Evolutionary conservation across 2,888 invertebrate species (phyloP).

Genomic region (Melinaea marsaeus): DNA sequence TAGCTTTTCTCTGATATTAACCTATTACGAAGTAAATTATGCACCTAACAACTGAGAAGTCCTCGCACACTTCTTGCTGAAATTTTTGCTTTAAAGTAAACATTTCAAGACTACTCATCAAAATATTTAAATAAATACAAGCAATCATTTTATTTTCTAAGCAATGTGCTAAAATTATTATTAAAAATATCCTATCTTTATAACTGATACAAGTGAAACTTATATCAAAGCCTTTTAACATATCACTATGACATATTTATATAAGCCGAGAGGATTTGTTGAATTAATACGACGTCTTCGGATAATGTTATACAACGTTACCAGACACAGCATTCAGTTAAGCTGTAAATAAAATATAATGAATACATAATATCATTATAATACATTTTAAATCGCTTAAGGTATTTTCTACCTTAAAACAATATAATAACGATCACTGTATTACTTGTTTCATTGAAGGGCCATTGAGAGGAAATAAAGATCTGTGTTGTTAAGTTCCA

Average conservation of each 20-base stretch:
- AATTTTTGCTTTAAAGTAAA: too few species aligned
- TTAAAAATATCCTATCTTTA: background rate
- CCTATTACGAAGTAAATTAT: too few species aligned
- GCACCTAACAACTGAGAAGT: too few species aligned
- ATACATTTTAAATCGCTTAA: too few species aligned
- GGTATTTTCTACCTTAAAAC: too few species aligned
- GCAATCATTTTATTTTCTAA: background rate
- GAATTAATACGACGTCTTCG: background rate
- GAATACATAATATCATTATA: too few species aligned
- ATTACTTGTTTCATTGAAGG: slow-evolving; percentile 34
- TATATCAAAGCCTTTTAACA: slow-evolving; percentile 1
- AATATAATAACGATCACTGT: slow-evolving; percentile 9
- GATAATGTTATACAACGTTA: slow-evolving; percentile 1
- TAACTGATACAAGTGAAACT: background rate
- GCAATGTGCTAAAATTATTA: background rate
- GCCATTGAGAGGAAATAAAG: slow-evolving; percentile 27
- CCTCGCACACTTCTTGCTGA: too few species aligned
- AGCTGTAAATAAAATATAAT: too few species aligned
- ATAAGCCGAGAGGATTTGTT: slow-evolving; percentile 1
- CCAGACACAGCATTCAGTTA: background rate
- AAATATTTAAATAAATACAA: too few species aligned
- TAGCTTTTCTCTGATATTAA: too few species aligned
- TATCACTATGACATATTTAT: slow-evolving; percentile 1
- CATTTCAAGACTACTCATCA: too few species aligned
- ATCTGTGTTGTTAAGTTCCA: slow-evolving; percentile 23